Conservation (phyloP, 2,888 invertebrate species). For the Lasioglossum leucozonium region DNA sequence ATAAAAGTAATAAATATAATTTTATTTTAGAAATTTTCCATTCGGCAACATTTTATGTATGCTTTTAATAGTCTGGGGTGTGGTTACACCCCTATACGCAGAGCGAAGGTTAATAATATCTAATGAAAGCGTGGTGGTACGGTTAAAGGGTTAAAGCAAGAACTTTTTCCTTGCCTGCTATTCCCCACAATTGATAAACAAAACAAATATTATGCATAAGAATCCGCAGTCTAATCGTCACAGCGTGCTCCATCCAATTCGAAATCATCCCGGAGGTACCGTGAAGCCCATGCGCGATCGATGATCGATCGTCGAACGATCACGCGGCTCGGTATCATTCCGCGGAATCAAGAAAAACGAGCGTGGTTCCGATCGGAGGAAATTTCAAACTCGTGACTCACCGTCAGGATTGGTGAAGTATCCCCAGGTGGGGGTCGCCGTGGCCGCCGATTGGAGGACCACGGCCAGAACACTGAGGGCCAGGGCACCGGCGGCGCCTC, state of each 20-base stretch:
- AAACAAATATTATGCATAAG: too few relatives aligned
- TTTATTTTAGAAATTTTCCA: too few relatives aligned
- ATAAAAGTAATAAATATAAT: too few relatives aligned
- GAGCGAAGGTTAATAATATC: too few relatives aligned
- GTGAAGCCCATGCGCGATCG: background rate
- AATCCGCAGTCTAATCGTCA: too few relatives aligned
- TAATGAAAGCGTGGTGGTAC: too few relatives aligned
- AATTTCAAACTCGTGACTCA: constrained; percentile 81
- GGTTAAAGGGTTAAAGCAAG: too few relatives aligned
- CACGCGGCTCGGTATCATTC: background rate
- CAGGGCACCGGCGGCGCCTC: constrained; percentile 81
- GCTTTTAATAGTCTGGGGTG: too few relatives aligned
- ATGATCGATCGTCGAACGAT: background rate
- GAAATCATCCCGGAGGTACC: background rate
- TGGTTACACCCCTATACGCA: too few relatives aligned
- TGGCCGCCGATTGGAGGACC: constrained; percentile 92
- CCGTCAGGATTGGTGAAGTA: constrained; percentile 91
- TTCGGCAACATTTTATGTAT: too few relatives aligned
- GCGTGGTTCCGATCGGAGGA: constrained; percentile 20
- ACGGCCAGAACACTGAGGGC: constrained; percentile 85
- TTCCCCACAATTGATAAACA: too few relatives aligned
- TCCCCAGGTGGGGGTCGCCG: constrained; percentile 95
- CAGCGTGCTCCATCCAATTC: background rate
- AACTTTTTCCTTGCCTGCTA: too few relatives aligned
- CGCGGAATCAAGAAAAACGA: constrained; percentile 21